These are phyloP conservation scores for Beris morrisii DNA, from an alignment of 2,888 invertebrate genomes.

Conservation along the genomic window DNA sequence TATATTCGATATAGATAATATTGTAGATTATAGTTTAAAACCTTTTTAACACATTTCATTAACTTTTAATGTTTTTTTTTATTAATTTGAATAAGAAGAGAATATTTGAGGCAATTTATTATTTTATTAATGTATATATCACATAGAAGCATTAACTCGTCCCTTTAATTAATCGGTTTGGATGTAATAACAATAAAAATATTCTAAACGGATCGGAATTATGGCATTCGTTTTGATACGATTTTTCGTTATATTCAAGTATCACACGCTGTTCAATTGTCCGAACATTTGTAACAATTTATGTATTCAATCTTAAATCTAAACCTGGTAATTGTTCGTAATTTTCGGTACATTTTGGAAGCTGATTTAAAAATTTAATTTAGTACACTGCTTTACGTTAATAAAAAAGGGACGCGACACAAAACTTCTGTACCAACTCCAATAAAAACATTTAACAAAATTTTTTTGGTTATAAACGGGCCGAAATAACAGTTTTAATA, in stretches of 20 bases:
- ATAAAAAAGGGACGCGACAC: constrained; percentile 15
- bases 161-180: not conserved
- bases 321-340: too few species aligned
- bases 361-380: too few species aligned
- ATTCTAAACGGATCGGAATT: too few species aligned
- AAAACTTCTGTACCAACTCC: constrained; percentile 25
- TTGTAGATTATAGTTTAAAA: constrained; percentile 15
- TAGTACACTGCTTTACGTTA: not conserved
- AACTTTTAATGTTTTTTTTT: not conserved
- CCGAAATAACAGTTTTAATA: not conserved
- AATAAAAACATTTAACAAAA: constrained; percentile 23
- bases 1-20: constrained; percentile 17
- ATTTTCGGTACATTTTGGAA: too few species aligned
- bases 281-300: too few species aligned
- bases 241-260: too few species aligned
- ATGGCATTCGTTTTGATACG: too few species aligned
- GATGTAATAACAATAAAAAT: too few species aligned
- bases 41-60: constrained; percentile 7
- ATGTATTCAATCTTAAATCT: too few species aligned
- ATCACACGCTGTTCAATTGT: too few species aligned
- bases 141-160: constrained; percentile 37
- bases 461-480: constrained; percentile 25
- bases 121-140: constrained; percentile 34
- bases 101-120: constrained; percentile 26
- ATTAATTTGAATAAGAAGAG: constrained; percentile 26